These are phyloP conservation scores for Etheostoma spectabile DNA, from an alignment of 2,113 vertebrate species.

Conservation along the genomic window DNA sequence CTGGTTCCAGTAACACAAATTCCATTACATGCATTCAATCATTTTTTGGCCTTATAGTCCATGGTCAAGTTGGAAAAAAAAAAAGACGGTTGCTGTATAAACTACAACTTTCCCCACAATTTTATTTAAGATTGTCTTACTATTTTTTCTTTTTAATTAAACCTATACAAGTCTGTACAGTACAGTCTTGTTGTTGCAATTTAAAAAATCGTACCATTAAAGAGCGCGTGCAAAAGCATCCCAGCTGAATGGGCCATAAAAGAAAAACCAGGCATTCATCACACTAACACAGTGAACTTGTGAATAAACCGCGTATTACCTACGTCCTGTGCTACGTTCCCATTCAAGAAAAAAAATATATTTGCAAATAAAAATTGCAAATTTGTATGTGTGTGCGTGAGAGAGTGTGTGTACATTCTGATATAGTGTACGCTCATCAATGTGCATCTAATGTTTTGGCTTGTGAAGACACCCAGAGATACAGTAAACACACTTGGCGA, in stretches of 20 bases:
- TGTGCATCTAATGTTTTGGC: slow-evolving; percentile 23
- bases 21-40: slow-evolving; percentile 5
- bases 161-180: background rate
- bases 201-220: slow-evolving; percentile 45
- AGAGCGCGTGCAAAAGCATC: slow-evolving; percentile 7
- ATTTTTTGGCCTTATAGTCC: background rate
- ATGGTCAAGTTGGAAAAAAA: background rate
- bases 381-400: background rate
- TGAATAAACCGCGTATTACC: slow-evolving; percentile 8
- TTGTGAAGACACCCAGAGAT: slow-evolving; percentile 17
- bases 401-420: background rate
- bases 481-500: slow-evolving; percentile 5
- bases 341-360: background rate
- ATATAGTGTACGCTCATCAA: background rate
- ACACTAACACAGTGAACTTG: background rate
- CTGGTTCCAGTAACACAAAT: slow-evolving; percentile 20
- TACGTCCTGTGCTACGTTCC: background rate
- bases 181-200: slow-evolving; percentile 5
- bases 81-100: background rate
- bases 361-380: slow-evolving; percentile 18
- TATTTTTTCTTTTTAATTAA: slow-evolving; percentile 37
- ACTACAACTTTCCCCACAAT: background rate
- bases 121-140: background rate
- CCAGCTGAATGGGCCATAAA: background rate
- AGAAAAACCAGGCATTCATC: background rate